Evolutionary conservation across 1,140 invertebrate genomes (phyloP).

Genomic region (Eriosoma lanigerum): DNA sequence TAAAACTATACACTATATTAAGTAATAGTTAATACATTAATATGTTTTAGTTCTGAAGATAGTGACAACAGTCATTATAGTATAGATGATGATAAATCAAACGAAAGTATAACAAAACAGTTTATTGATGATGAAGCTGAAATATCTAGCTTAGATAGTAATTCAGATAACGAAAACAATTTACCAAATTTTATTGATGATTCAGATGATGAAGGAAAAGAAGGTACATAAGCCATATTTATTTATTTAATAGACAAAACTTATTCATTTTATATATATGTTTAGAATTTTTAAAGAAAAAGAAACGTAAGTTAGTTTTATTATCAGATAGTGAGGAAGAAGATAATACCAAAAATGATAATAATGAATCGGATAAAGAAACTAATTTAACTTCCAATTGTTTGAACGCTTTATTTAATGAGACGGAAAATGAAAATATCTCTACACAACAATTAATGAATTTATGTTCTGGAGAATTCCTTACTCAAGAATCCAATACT

Average conservation of each 20-base stretch:
- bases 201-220: not conserved
- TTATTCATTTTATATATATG: not conserved
- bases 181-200: not conserved
- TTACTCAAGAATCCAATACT: not conserved
- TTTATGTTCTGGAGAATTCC: slow-evolving; percentile 37
- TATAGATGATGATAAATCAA: not conserved
- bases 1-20: not conserved
- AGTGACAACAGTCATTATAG: not conserved
- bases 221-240: not conserved
- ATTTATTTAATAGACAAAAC: not conserved
- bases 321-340: slow-evolving; percentile 35
- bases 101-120: not conserved
- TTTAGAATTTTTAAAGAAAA: slow-evolving; percentile 3
- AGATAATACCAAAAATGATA: not conserved
- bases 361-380: not conserved
- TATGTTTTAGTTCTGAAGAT: not conserved
- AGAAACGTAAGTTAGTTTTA: not conserved
- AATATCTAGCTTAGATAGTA: not conserved
- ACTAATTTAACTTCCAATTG: not conserved
- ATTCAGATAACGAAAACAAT: slow-evolving; percentile 1
- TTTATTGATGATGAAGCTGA: slow-evolving; percentile 25
- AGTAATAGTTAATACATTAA: too few species aligned
- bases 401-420: not conserved
- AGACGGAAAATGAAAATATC: not conserved
- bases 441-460: slow-evolving; percentile 31